These are phyloP conservation scores for Mobula birostris DNA, from an alignment of 2,113 vertebrate species.

Conservation along the genomic window DNA sequence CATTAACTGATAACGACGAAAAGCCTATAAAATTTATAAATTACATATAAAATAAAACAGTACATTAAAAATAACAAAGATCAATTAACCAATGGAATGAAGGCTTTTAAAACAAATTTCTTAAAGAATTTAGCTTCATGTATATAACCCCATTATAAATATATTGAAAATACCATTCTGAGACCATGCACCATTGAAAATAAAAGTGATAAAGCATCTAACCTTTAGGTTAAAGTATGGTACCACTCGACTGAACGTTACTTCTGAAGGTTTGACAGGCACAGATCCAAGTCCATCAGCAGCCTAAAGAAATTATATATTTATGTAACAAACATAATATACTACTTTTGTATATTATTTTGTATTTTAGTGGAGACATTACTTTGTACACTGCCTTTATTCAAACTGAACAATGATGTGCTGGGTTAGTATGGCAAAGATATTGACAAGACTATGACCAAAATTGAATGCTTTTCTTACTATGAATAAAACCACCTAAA, in stretches of 20 bases:
- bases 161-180: neutral
- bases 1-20: constrained; percentile 67
- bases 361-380: neutral
- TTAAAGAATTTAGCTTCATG: neutral
- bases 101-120: neutral
- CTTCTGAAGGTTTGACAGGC: constrained; percentile 54
- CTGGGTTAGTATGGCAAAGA: neutral
- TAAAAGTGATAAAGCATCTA: constrained; percentile 37
- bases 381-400: neutral
- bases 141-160: neutral
- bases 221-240: constrained; percentile 75
- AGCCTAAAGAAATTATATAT: constrained; percentile 55
- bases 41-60: constrained; percentile 41
- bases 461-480: neutral
- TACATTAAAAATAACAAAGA: neutral
- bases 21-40: constrained; percentile 59
- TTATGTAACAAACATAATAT: neutral
- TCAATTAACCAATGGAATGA: neutral
- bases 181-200: neutral
- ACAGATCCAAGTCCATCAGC: constrained; percentile 53
- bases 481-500: neutral
- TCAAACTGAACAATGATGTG: neutral
- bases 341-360: neutral
- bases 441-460: neutral
- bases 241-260: constrained; percentile 53